Base-by-base conservation (phyloP, 2,888 invertebrate species). In the Dicyrtoma fusca region DNA sequence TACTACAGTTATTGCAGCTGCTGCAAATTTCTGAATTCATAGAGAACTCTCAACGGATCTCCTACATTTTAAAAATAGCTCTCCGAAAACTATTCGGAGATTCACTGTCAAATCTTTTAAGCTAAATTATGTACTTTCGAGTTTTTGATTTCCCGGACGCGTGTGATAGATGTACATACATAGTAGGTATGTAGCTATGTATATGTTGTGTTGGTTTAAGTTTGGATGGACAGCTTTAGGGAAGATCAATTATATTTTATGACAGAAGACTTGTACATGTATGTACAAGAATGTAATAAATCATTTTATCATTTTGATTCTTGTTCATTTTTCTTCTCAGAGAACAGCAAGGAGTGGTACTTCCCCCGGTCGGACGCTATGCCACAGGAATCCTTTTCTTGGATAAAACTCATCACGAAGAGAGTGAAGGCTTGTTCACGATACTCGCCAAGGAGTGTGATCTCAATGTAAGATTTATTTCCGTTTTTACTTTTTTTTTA, bases 321-420 rank as follows among this genome's bases (percentile, higher is more conserved):
- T 65, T 49, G 55, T 80, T 66, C 75, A 82, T 80, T 74, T 85
- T 84, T 44, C 86, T 74, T 85, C 84, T 44, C 86, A 95, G 95
- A 84, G 90, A 92, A 82, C 88, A 89, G 77, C 89, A 91, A 82
- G 91, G 91, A 81, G 87, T 96, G 74, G 89, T 89, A 78, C 86
- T 99, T 81, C 98, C 99, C 10, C 88, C 89, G 21, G 88, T 90
- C 81, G 97, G 97, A 4, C 87, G 89, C 79, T 99, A 98, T 86
- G 98, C 97, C 69, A 97, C 97, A 21, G 99, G 99, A 74, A 94
- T 98, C 77, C 88, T 98, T 83, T 99, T 94, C 86, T 86, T 97
- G 84, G 95, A 97, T 84, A 90, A 91, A 83, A 86, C 88, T 64
- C 91, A 91, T 82, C 92, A 92, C 82, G 87, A 88, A 81, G 89